Evolutionary conservation across 2,797 vertebrate species (phyloP), one percentile per base, ranked within the genome.

Genomic region (Channallabes apus): DNA sequence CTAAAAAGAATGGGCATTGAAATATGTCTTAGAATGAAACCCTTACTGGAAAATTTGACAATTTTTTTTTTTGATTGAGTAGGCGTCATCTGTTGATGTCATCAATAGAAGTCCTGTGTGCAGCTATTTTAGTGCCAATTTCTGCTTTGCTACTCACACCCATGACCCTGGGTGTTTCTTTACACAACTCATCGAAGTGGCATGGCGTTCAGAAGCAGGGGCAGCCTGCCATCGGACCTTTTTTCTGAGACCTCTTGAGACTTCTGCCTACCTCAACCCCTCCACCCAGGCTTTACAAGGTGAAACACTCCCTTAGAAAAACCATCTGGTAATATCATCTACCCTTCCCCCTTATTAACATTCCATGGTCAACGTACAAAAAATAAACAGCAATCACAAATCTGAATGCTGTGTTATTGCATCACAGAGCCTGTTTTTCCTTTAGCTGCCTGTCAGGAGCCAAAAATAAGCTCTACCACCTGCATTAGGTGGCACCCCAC

Each of bases 81-180:
- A 91, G 90, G 93, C 90, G 91, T 92, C 90, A 80, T 83, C 84
- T 83, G 69, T 90, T 95, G 94, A 95, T 92, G 93, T 95, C 92
- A 95, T 95, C 93, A 95, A 94, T 94, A 91, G 93, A 85, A 91
- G 91, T 90, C 93, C 93, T 95, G 92, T 95, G 92, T 93, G 91
- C 88, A 80, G 24, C 54, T 69, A 76, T 88, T 87, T 84, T 76
- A 82, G 68, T 85, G 82, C 64, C 46, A 83, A 58, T 71, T 72
- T 93, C 86, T 92, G 90, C 81, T 85, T 89, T 91, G 88, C 90
- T 91, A 91, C 94, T 94, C 91, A 87, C 62, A 54, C 80, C 82
- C 86, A 91, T 89, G 92, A 92, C 91, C 69, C 82, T 84, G 87
- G 90, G 90, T 90, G 91, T 90, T 90, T 86, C 82, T 84, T 83